These are phyloP conservation scores for Ceratina japonica DNA, from an alignment of 1,140 invertebrate species.

Conservation along the genomic window DNA sequence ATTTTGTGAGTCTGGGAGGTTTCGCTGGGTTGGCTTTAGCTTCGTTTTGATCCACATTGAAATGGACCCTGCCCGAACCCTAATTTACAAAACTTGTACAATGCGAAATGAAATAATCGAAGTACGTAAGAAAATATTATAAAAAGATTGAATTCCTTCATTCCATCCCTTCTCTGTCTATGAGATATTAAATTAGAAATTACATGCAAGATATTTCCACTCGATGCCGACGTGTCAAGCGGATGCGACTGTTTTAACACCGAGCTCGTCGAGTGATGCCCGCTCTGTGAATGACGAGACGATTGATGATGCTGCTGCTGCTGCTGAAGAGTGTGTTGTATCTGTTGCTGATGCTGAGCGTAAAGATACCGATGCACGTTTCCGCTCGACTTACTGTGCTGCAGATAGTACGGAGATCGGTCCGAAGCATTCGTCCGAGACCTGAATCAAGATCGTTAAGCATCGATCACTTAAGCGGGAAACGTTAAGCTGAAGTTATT, in stretches of 20 bases:
- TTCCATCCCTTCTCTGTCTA: not conserved
- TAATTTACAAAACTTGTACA: constrained; percentile 37
- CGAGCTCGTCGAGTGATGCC: constrained; percentile 74
- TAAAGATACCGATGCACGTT: constrained; percentile 79
- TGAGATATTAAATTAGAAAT: constrained; percentile 39
- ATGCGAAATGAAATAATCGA: too few relatives aligned
- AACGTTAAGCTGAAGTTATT: not conserved
- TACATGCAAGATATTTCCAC: constrained; percentile 85
- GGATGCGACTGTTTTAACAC: constrained; percentile 72
- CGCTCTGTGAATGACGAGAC: constrained; percentile 70
- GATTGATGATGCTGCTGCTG: constrained; percentile 69
- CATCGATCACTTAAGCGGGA: not conserved
- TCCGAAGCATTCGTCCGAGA: constrained; percentile 71
- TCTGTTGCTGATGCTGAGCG: constrained; percentile 77
- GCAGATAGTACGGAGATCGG: constrained; percentile 74
- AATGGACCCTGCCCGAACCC: constrained; percentile 80
- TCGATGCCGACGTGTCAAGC: constrained; percentile 83
- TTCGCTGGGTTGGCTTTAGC: constrained; percentile 63
- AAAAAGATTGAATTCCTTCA: not conserved
- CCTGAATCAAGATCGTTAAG: constrained; percentile 72
- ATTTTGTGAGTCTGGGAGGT: constrained; percentile 76
- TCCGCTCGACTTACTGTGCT: constrained; percentile 83
- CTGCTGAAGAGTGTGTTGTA: constrained; percentile 64
- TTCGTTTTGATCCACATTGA: constrained; percentile 72
- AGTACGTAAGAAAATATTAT: not conserved